Percentiles rank a stretch among this genome's conserved stretches.
Evolutionary conservation across 2,888 invertebrate genomes (phyloP).

Genomic region (Beris morrisii): DNA sequence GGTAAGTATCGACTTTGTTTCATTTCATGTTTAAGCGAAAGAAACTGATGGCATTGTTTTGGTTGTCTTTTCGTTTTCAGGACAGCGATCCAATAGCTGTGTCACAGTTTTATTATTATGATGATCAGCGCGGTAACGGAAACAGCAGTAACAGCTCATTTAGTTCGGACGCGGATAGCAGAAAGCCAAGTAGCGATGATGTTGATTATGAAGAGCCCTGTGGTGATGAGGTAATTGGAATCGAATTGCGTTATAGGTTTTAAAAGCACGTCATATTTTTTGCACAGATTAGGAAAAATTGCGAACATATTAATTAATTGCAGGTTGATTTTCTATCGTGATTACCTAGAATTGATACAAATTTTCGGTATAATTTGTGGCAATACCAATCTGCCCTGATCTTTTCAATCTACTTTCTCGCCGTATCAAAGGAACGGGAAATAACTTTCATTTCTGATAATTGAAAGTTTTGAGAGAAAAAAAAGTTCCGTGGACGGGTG

Average conservation of each 20-base stretch:
- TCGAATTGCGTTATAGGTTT: slow-evolving; percentile 20
- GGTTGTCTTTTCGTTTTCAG: slow-evolving; percentile 11
- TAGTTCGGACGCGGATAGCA: slow-evolving; percentile 6
- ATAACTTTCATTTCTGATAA: no score
- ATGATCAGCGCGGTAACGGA: slow-evolving; percentile 9
- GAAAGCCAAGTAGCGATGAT: slow-evolving; percentile 7
- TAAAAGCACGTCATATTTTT: neutral
- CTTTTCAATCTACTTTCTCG: no score
- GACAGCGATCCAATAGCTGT: slow-evolving; percentile 9
- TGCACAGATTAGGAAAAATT: no score
- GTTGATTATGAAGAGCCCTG: slow-evolving; percentile 21
- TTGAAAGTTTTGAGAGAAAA: no score
- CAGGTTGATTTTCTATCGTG: no score
- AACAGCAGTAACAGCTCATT: slow-evolving; percentile 22
- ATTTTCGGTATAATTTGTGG: no score
- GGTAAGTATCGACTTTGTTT: slow-evolving; percentile 8
- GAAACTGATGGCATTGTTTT: neutral
- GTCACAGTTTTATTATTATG: slow-evolving; percentile 19
- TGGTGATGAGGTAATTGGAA: slow-evolving; percentile 22
- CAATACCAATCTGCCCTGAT: no score
- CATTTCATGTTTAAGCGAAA: neutral
- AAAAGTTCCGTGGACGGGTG: no score
- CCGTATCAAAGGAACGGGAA: no score
- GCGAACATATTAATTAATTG: no score
- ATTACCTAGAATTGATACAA: no score